Evolutionary conservation across 1,140 invertebrate species (phyloP).

Genomic region (Caenorhabditis inopinata): DNA sequence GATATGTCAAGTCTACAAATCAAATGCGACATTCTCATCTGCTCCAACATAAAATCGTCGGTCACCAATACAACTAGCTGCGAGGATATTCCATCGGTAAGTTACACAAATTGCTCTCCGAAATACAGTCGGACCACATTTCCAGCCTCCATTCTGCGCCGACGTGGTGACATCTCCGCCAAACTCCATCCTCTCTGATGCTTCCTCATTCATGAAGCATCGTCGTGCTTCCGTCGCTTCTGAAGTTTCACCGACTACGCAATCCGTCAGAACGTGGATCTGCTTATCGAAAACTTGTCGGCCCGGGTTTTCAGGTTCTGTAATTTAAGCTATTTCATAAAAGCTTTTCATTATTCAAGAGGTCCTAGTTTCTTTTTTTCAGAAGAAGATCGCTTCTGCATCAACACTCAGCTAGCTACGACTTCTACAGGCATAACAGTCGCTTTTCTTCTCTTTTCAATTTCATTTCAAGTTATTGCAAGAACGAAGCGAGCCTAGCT

Average conservation of each 20-base stretch:
- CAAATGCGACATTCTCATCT: constrained; percentile 56
- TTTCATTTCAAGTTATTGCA: constrained; percentile 12
- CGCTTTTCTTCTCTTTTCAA: background rate
- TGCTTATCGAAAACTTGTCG: constrained; percentile 1
- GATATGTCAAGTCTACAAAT: constrained; percentile 58
- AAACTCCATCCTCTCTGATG: constrained; percentile 63
- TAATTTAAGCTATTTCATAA: background rate
- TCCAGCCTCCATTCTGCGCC: constrained; percentile 64
- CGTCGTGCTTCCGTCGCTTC: background rate
- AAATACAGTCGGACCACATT: background rate
- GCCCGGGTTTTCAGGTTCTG: background rate
- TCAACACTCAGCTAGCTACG: background rate
- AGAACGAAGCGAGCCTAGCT: background rate
- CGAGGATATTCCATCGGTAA: constrained; percentile 57
- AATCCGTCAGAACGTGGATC: background rate
- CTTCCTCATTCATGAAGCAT: constrained; percentile 8
- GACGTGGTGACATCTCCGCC: constrained; percentile 62
- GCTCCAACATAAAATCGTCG: constrained; percentile 58
- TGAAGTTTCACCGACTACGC: background rate
- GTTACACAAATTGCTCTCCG: background rate
- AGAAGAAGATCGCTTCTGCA: background rate
- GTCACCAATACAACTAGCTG: constrained; percentile 56
- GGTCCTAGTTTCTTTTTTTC: background rate
- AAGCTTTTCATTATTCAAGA: background rate
- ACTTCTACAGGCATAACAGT: background rate